Evolutionary conservation across 2,113 vertebrate species (phyloP), one percentile per base, ranked within the genome.

Genomic region (Narcine bancroftii): DNA sequence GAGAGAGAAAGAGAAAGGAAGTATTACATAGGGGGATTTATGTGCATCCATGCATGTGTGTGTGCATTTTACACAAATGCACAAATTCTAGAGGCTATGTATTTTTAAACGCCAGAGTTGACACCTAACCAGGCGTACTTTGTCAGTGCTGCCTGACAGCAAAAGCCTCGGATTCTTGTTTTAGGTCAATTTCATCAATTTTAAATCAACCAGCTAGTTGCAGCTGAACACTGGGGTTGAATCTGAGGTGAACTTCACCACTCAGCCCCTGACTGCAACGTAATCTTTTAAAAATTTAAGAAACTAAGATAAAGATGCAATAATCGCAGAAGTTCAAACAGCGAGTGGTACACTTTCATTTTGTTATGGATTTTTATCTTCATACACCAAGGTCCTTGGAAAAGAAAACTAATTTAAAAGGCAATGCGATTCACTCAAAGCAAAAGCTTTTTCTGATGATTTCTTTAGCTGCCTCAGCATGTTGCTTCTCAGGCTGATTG

Each of bases 131-230:
- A 87, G 26, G 29, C 33, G 2, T 87, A 60, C 50, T 60, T n/a
- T 33, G 6, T 26, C 19, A 26, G 39, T 79, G 53, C 53, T 36
- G 53, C 9, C 33, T 87, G 33, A 85, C 81, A 85, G 50, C 29
- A 36, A 85, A 85, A 85, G 53, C 33, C 81, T 63, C 17, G 33
- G 81, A 17, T 87, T 60, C 81, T 60, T 60, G 53, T 87, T 87
- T 87, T 60, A 56, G 81, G 81, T 87, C 81, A 87, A 42, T 87
- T 87, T 87, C 81, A 87, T 87, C 60, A 87, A 87, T 87, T 87
- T 87, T 87, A 60, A 87, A 87, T 87, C 81, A 87, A 87, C 33
- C 81, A 87, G 15, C 53, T 29, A 83, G 53, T 36, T 87, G 33
- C n/a, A 33, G 50, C 53, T 87, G 53, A 7, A 6, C 36, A n/a